phyloP scores from a whole-genome alignment of 2,888 invertebrate species.

The Mongoloraphidia duomilia region DNA sequence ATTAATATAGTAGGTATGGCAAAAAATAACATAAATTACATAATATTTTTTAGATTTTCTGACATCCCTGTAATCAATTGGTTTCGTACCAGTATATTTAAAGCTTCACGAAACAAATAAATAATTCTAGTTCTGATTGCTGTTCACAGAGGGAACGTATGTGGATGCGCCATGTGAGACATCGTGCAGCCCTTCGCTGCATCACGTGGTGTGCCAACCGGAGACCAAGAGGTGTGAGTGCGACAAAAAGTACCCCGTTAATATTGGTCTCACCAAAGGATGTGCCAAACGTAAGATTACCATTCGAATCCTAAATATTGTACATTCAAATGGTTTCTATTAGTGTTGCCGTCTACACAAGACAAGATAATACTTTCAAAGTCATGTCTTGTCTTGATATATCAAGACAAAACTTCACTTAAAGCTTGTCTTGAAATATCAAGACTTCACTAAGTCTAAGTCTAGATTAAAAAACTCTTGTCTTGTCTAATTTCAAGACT shows the following conservation, averaged over 20 bases:
- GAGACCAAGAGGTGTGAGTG: constrained; percentile 58
- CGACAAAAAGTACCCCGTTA: constrained; percentile 68
- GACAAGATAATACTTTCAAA: no score
- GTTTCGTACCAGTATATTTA: constrained; percentile 23
- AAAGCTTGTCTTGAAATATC: no score
- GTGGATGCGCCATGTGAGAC: constrained; percentile 68
- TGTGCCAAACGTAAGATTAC: constrained; percentile 67
- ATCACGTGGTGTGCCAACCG: constrained; percentile 66
- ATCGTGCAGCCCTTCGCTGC: constrained; percentile 54
- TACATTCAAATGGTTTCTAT: neutral
- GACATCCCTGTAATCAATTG: no score
- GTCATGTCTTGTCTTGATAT: no score
- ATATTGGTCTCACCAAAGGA: constrained; percentile 58
- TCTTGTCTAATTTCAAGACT: no score
- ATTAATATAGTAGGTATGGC: no score
- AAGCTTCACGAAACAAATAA: constrained; percentile 18
- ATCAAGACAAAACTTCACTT: no score
- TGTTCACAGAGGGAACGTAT: constrained; percentile 43
- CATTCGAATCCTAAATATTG: neutral
- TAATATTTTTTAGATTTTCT: no score
- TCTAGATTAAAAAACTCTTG: no score
- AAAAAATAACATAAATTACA: no score
- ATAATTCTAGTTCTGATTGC: constrained; percentile 21
- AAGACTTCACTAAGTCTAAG: no score
- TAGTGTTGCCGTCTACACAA: no score